Base-by-base conservation (phyloP, 2,113 vertebrate genomes). In the Chionis minor region DNA sequence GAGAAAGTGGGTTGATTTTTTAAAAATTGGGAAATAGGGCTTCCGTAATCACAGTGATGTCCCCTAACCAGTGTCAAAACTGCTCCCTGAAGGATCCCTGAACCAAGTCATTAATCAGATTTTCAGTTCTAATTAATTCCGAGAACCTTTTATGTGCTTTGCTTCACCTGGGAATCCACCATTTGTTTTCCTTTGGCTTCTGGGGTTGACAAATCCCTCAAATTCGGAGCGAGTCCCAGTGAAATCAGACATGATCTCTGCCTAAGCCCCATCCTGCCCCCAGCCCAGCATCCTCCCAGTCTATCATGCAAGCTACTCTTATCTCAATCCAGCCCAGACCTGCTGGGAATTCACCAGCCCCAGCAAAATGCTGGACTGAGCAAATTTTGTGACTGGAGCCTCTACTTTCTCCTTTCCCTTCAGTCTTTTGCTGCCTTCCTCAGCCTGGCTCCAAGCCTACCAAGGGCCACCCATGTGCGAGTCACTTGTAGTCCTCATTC, bases 91-190 rank as follows among this genome's bases (percentile, higher is more conserved):
- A 96, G 87, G 51, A 87, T 92, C 51, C 24, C 26, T 62, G 91
- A 82, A 88, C 74, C 28, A 77, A 95, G 58, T 70, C 66, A 88
- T 93, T 96, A 93, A 90, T 93, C 88, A 70, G 79, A 82, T 91
- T 95, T 95, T 89, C 72, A 91, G 49, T 94, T 95, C 88, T 94
- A 89, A 95, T 94, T 94, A 94, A 92, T 94, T 94, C 84, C 61
- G 49, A 92, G 86, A 92, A 86, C 81, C 35, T 96, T 94, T 88
- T 75, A 27, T 75, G 40, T 93, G 59, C 33, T 90, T 81, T 91
- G 27, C n/a, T 85, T 89, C 86, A 61, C 77, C 44, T 94, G 83
- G 40, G 80, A 94, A 91, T 94, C 72, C 24, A 56, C 14, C 0
- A 0, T 75, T 91, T 35, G 32, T 78, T 87, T 96, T 88, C 32